These are phyloP conservation scores for Phyllopteryx taeniolatus DNA, from an alignment of 2,113 vertebrate genomes.

Conservation along the genomic window DNA sequence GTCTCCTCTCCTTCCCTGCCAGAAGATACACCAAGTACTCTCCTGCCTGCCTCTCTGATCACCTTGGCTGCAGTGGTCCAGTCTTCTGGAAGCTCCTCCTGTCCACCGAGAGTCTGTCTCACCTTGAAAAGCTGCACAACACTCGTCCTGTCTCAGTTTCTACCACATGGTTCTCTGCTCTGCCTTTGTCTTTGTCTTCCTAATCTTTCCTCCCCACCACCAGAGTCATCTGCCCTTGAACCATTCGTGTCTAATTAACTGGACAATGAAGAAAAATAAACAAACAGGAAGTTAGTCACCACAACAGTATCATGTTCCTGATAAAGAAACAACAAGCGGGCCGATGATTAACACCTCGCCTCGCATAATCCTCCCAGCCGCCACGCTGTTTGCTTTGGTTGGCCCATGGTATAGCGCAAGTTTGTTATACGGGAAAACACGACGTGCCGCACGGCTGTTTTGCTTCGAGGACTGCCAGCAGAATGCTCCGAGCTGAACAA, in stretches of 20 bases:
- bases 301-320: slow-evolving; percentile 3
- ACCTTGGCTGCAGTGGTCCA: too few species aligned
- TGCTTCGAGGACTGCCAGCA: slow-evolving; percentile 32
- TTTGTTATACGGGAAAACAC: slow-evolving; percentile 50
- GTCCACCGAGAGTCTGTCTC: too few species aligned
- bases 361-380: slow-evolving; percentile 31
- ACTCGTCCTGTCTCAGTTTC: too few species aligned
- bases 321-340: slow-evolving; percentile 40
- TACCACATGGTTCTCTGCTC: too few species aligned
- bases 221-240: too few species aligned
- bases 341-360: slow-evolving; percentile 50
- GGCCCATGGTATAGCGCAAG: slow-evolving; percentile 40
- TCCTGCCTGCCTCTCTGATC: too few species aligned
- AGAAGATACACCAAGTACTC: too few species aligned
- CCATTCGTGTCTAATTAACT: background rate
- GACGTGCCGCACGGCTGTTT: slow-evolving; percentile 43
- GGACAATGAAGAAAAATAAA: background rate
- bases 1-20: too few species aligned
- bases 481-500: slow-evolving; percentile 10
- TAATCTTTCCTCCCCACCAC: too few species aligned
- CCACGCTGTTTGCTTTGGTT: slow-evolving; percentile 44
- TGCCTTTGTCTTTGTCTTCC: too few species aligned
- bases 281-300: background rate
- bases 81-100: too few species aligned
- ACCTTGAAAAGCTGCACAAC: too few species aligned